phyloP scores from a whole-genome alignment of 2,888 invertebrate genomes.

The Pammene fasciana region DNA sequence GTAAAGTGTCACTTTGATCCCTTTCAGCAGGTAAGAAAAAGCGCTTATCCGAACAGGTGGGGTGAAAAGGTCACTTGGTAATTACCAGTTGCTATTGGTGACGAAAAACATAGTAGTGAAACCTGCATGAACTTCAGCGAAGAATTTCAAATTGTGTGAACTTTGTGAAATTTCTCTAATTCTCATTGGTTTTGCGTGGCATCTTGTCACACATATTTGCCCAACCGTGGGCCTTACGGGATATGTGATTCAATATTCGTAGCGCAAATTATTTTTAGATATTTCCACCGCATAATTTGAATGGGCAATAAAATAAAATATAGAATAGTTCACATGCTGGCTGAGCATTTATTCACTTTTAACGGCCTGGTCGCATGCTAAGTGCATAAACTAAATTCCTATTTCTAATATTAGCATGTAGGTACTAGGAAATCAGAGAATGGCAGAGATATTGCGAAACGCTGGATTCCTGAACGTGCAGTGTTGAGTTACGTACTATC shows the following conservation, averaged over 20 bases:
- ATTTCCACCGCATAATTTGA: conserved; percentile 31
- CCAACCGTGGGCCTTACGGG: too few species aligned
- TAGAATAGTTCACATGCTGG: conserved; percentile 30
- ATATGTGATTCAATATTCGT: not conserved
- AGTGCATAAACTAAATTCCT: conserved; percentile 36
- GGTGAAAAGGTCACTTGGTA: too few species aligned
- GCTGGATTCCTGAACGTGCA: conserved; percentile 65
- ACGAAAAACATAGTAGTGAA: too few species aligned
- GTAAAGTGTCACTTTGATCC: too few species aligned
- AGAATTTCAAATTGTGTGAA: too few species aligned
- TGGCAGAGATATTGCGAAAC: conserved; percentile 59
- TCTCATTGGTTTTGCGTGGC: too few species aligned
- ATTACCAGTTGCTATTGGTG: too few species aligned
- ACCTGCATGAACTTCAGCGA: too few species aligned
- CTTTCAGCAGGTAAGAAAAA: too few species aligned
- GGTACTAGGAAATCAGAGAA: conserved; percentile 49
- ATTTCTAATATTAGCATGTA: conserved; percentile 40
- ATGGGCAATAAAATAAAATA: conserved; percentile 23
- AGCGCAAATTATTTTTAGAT: conserved; percentile 13
- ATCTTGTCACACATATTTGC: too few species aligned
- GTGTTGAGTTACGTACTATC: conserved; percentile 63
- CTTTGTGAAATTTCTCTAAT: too few species aligned
- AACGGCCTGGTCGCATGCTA: conserved; percentile 36
- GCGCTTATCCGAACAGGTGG: too few species aligned
- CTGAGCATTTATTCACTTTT: conserved; percentile 34